Evolutionary conservation across 1,140 invertebrate species (phyloP).

Genomic region (Hirudo medicinalis): DNA sequence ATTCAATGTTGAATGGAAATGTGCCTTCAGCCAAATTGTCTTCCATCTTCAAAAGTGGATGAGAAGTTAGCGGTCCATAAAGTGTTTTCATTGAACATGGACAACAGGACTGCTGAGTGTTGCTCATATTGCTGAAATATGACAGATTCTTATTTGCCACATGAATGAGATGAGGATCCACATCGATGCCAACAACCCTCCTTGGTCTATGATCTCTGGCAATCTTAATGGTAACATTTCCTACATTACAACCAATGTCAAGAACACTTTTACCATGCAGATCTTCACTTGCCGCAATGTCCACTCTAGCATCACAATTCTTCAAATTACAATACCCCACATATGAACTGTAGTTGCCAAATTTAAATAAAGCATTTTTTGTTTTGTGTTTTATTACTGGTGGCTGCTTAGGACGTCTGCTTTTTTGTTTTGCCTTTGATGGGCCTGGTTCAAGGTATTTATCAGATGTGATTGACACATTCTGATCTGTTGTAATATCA

Average conservation of each 20-base stretch:
- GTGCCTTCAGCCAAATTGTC: background rate
- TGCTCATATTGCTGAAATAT: constrained; percentile 35
- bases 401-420: constrained; percentile 6
- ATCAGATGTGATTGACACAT: too few relatives aligned
- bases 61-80: constrained; percentile 61
- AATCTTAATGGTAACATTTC: constrained; percentile 68
- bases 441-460: constrained; percentile 13
- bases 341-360: constrained; percentile 91
- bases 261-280: constrained; percentile 80
- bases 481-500: too few relatives aligned
- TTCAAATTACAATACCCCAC: constrained; percentile 81
- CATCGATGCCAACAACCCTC: constrained; percentile 82
- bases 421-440: background rate
- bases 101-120: constrained; percentile 30
- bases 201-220: constrained; percentile 70
- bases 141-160: constrained; percentile 65
- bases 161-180: constrained; percentile 73
- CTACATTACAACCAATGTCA: constrained; percentile 95
- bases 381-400: background rate
- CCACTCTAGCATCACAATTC: constrained; percentile 64
- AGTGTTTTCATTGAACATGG: constrained; percentile 71
- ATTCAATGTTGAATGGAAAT: constrained; percentile 11
- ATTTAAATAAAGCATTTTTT: constrained; percentile 52
- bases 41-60: background rate
- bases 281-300: constrained; percentile 65